These are phyloP conservation scores for Geopemphigus sp. DNA, from an alignment of 1,140 invertebrate genomes.

Conservation along the genomic window DNA sequence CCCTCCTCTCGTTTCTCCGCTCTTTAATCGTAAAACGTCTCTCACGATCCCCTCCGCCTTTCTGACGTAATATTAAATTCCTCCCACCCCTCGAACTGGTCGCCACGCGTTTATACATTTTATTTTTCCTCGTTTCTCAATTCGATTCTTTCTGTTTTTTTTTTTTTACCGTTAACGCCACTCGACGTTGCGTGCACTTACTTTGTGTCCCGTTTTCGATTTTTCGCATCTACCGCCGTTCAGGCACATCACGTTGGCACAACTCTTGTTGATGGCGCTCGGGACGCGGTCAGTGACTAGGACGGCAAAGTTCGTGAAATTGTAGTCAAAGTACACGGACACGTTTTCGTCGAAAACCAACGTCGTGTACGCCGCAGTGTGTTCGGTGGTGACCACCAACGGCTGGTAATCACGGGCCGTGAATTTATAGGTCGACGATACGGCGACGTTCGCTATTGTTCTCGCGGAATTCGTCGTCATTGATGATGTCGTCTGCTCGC, in stretches of 20 bases:
- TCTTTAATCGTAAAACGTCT: no score
- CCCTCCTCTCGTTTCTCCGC: no score
- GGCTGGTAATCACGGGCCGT: neutral
- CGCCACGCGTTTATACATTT: no score
- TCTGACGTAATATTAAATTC: no score
- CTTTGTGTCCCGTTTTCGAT: conserved; percentile 8
- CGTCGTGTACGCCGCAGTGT: neutral
- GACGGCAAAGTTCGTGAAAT: neutral
- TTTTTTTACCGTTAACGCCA: no score
- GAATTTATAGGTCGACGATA: neutral
- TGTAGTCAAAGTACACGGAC: conserved; percentile 6
- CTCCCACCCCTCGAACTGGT: no score
- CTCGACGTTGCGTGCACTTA: no score
- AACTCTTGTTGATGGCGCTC: neutral
- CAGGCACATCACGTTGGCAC: neutral
- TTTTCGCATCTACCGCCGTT: conserved; percentile 20
- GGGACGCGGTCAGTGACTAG: neutral
- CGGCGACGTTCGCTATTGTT: neutral
- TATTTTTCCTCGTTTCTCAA: no score
- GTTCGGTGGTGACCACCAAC: neutral
- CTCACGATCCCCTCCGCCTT: no score
- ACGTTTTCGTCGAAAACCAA: conserved; percentile 5
- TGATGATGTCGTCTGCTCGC: neutral
- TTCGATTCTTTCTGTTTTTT: no score
- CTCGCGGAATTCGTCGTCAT: neutral